Evolutionary conservation across 2,113 vertebrate genomes (phyloP).

Genomic region (Cyanoliseus patagonus): DNA sequence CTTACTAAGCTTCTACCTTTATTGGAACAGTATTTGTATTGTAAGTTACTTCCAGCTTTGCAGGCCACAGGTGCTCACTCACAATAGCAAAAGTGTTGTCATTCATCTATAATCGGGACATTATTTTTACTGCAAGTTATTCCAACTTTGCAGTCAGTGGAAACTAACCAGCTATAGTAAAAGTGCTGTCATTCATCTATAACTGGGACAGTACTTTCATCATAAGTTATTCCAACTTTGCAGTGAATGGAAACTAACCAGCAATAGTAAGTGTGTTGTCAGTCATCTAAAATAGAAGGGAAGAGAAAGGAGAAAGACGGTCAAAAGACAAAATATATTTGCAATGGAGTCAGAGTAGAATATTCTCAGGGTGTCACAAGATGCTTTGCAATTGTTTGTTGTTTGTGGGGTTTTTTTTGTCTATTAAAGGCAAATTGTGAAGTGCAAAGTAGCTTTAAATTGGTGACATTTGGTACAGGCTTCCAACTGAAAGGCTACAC

Average conservation of each 20-base stretch:
- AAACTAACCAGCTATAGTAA: conserved; percentile 56
- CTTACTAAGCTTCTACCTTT: conserved; percentile 39
- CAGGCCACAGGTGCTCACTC: conserved; percentile 33
- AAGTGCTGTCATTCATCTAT: conserved; percentile 67
- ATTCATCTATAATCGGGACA: conserved; percentile 19
- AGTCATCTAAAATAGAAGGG: conserved; percentile 42
- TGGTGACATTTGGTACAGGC: not conserved
- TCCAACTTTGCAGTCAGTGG: conserved; percentile 45
- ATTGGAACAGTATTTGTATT: not conserved
- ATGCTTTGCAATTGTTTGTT: not conserved
- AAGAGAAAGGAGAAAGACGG: conserved; percentile 6
- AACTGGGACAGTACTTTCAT: conserved; percentile 44
- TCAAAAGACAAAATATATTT: not conserved
- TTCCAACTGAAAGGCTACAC: not conserved
- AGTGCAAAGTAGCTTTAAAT: not conserved
- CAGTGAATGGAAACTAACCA: conserved; percentile 58
- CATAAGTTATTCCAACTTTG: conserved; percentile 50
- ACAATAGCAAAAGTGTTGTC: conserved; percentile 52
- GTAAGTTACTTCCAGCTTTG: not conserved
- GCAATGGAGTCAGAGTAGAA: not conserved
- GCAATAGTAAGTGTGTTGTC: conserved; percentile 41
- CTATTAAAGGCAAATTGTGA: not conserved
- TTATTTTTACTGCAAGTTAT: conserved; percentile 53
- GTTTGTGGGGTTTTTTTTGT: not conserved
- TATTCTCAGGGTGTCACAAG: not conserved